Evolutionary conservation across 2,797 vertebrate genomes (phyloP).

Genomic region (Coreius guichenoti): DNA sequence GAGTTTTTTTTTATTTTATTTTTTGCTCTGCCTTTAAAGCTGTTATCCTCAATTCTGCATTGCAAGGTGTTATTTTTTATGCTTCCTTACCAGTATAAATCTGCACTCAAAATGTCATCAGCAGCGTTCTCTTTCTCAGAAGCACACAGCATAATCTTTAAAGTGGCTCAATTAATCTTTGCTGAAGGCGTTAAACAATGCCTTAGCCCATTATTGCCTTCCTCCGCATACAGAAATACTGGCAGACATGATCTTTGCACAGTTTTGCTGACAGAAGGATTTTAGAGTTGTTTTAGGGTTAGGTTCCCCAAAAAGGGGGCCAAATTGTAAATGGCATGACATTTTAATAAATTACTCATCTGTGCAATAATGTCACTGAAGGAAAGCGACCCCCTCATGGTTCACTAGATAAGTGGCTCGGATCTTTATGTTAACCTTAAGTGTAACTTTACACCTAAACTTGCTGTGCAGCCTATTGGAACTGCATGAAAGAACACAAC

Average conservation of each 20-base stretch:
- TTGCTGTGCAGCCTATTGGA: conserved; percentile 61
- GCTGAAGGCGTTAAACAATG: conserved; percentile 33
- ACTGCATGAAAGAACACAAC: conserved; percentile 66
- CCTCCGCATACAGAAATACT: background rate
- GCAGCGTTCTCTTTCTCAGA: conserved; percentile 37
- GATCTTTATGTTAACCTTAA: conserved; percentile 39
- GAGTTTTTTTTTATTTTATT: background rate
- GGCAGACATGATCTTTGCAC: conserved; percentile 23
- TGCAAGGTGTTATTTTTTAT: conserved; percentile 22
- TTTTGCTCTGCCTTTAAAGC: background rate
- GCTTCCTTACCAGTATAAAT: conserved; percentile 12
- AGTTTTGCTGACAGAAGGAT: conserved; percentile 12
- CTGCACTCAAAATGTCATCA: conserved; percentile 48
- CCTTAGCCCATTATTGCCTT: background rate
- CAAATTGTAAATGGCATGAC: conserved; percentile 25
- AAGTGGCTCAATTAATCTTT: conserved; percentile 44
- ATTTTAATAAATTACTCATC: conserved; percentile 41
- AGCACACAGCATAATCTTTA: conserved; percentile 31
- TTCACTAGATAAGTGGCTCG: conserved; percentile 24
- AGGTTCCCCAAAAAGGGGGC: background rate
- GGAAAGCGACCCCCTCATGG: conserved; percentile 32
- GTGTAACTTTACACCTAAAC: conserved; percentile 52
- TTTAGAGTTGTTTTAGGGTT: conserved; percentile 39
- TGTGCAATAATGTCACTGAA: conserved; percentile 10
- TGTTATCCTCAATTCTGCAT: conserved; percentile 2